Percentiles rank a stretch among this genome's conserved stretches.
Evolutionary conservation across 1,140 invertebrate genomes (phyloP).

Genomic region (Chironomus tepperi): DNA sequence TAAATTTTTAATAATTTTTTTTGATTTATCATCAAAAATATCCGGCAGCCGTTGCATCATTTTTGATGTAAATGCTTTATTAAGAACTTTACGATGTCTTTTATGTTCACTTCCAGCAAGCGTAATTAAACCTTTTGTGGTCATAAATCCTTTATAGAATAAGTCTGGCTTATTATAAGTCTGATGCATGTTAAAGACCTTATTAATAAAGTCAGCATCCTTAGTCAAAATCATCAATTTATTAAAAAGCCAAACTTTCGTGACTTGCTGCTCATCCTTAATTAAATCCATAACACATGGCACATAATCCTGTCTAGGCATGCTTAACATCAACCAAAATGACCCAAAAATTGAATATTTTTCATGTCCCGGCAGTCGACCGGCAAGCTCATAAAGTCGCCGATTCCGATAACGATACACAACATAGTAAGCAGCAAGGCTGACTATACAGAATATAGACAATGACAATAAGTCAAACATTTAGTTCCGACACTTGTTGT

Average conservation of each 20-base stretch:
- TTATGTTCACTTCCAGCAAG: not conserved
- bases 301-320: no score
- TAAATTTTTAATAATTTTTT: not conserved
- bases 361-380: not conserved
- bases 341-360: not conserved
- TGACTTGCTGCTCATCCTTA: not conserved
- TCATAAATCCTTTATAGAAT: not conserved
- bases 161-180: not conserved
- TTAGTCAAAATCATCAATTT: not conserved
- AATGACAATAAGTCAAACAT: no score
- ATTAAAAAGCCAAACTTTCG: not conserved
- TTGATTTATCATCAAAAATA: constrained; percentile 12
- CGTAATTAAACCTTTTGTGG: not conserved
- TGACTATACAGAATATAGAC: no score
- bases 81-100: constrained; percentile 6
- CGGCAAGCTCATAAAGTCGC: no score
- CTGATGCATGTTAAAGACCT: not conserved
- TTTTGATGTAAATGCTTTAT: constrained; percentile 19
- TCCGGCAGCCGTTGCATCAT: not conserved
- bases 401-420: no score
- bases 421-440: no score
- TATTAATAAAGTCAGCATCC: not conserved
- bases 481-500: no score
- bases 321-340: not conserved
- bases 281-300: not conserved